Base-by-base conservation (phyloP, 2,888 invertebrate species). In the Drosophila picticornis region DNA sequence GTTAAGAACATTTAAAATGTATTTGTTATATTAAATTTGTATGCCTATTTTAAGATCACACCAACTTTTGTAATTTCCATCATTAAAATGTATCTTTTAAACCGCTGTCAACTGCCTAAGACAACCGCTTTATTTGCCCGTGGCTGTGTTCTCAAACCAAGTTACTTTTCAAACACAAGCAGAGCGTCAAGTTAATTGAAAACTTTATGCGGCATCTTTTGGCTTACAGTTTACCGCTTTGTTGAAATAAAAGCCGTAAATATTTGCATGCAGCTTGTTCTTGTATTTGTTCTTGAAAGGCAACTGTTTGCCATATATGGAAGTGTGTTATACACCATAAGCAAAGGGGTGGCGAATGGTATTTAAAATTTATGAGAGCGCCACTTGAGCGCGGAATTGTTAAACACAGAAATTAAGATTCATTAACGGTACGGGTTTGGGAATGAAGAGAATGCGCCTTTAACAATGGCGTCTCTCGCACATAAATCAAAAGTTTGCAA, bases 331-430 rank as follows among this genome's bases (percentile, higher is more conserved):
- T 52, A 29, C 27, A 31, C 22, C 43, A 61, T 58, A 19, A 34
- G 46, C 70, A 72, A 80, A 62, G 67, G 75, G 81, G 68, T 70
- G 77, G 77, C 63, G 57, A 59, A 83, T 81, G 29, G 22, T 62
- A 84, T 88, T 81, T 77, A 72, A 79, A 86, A 87, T 85, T 86
- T 90, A 90, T 83, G 86, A 81, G 62, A 63, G 52, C 61, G 65
- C 60, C 78, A 66, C 73, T 71, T 60, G 72, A 71, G 58, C 48
- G 63, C 52, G 57, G 77, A 68, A 81, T 81, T 73, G 77, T 66
- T 74, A 56, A 79, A 61, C 75, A 76, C 72, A 71, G 66, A 78
- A 81, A 88, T 90, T 90, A 88, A 81, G 79, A 77, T 80, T 85
- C 80, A 89, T 90, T 90, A 90, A 74, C 64, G 62, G 55, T 50